Evolutionary conservation across 2,113 vertebrate genomes (phyloP).

Genomic region (Blennius ocellaris): DNA sequence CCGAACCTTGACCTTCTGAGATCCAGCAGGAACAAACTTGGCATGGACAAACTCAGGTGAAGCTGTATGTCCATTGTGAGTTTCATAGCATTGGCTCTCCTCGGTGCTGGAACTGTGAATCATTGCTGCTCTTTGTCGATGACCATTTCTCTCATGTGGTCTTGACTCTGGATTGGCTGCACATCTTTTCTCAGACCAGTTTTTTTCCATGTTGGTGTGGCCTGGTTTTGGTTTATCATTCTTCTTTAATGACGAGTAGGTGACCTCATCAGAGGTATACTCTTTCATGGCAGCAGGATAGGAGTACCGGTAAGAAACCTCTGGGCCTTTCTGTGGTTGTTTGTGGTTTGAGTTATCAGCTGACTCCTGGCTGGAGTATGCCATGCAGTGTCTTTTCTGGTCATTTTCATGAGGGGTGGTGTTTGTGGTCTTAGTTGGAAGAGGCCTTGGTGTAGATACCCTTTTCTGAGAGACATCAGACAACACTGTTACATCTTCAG

Average conservation of each 20-base stretch:
- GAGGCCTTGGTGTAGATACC: conserved; percentile 31
- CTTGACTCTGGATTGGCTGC: conserved; percentile 33
- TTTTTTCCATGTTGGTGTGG: conserved; percentile 21
- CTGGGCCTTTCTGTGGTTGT: conserved; percentile 32
- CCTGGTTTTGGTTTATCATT: conserved; percentile 40
- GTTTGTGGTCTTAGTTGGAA: conserved; percentile 41
- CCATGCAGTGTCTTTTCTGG: conserved; percentile 59
- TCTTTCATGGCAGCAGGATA: conserved; percentile 55
- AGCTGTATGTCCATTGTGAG: conserved; percentile 9
- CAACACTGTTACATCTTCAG: conserved; percentile 42
- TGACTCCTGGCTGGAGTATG: conserved; percentile 51
- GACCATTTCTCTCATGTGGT: conserved; percentile 42
- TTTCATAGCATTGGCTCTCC: conserved; percentile 60
- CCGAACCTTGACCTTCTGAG: conserved; percentile 81
- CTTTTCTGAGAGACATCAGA: conserved; percentile 61
- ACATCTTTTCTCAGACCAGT: conserved; percentile 36
- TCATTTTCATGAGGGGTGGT: conserved; percentile 22
- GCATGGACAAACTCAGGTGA: conserved; percentile 83
- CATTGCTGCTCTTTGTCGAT: conserved; percentile 54
- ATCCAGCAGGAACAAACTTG: conserved; percentile 82
- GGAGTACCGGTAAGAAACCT: conserved; percentile 54
- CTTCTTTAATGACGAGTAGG: conserved; percentile 44
- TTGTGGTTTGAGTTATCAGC: conserved; percentile 33
- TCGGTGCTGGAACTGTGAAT: conserved; percentile 59
- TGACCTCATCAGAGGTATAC: conserved; percentile 58